A percentile compares a stretch with the other conserved stretches of the same genome.
These are phyloP conservation scores for Rhinopomastus cyanomelas DNA, from an alignment of 2,113 vertebrate genomes.

Conservation along the genomic window DNA sequence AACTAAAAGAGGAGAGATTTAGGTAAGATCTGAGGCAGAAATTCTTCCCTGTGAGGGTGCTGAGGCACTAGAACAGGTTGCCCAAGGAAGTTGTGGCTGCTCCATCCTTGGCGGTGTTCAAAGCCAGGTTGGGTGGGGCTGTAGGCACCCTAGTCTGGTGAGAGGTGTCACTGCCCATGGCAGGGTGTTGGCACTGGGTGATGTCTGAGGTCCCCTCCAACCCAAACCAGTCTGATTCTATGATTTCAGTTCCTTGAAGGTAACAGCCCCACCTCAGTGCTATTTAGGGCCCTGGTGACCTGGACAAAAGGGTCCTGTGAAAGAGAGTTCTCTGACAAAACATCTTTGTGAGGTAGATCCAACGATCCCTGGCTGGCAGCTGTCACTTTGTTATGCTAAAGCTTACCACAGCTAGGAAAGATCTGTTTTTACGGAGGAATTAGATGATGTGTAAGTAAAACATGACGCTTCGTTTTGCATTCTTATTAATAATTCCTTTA, in stretches of 20 bases:
- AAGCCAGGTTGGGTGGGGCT: too few species aligned
- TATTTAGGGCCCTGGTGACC: not conserved
- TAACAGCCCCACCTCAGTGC: not conserved
- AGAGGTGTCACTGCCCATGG: too few species aligned
- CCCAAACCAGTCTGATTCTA: too few species aligned
- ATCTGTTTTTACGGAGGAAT: not conserved
- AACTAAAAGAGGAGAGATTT: too few species aligned
- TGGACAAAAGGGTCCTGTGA: fast-evolving
- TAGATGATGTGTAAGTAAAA: not conserved
- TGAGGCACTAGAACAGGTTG: too few species aligned
- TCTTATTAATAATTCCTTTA: not conserved
- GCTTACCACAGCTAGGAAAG: not conserved
- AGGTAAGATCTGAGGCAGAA: too few species aligned
- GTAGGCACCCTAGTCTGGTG: too few species aligned
- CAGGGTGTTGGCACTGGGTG: too few species aligned
- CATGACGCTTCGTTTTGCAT: not conserved
- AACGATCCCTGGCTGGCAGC: not conserved
- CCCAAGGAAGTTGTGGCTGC: too few species aligned
- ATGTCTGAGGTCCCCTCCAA: too few species aligned
- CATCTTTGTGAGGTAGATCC: not conserved
- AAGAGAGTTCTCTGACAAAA: not conserved
- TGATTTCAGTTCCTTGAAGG: not conserved
- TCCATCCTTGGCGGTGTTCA: too few species aligned
- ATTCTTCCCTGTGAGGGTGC: too few species aligned
- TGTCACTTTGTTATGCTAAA: not conserved